Conservation (phyloP, 2,888 invertebrate genomes). For the Enchytraeus crypticus region DNA sequence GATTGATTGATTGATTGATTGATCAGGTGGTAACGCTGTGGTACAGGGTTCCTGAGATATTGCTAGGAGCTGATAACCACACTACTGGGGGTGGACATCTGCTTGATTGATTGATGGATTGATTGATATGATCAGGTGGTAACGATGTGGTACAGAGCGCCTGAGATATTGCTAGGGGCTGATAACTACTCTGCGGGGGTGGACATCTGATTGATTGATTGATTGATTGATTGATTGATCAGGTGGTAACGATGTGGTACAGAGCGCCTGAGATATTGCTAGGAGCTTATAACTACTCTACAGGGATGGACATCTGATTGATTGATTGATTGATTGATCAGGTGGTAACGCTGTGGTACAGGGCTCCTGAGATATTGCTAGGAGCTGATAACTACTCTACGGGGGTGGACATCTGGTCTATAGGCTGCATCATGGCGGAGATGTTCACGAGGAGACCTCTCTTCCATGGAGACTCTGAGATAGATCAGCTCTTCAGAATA, state of each 20-base stretch:
- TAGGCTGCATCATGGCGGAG: constrained; percentile 95
- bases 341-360: constrained; percentile 93
- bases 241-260: constrained; percentile 93
- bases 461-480: constrained; percentile 97
- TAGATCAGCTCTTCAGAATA: constrained; percentile 93
- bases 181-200: constrained; percentile 52
- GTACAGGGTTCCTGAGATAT: no score
- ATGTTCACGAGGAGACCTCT: constrained; percentile 78
- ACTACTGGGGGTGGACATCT: no score
- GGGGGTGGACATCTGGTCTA: constrained; percentile 82
- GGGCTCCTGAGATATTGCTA: constrained; percentile 53
- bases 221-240: no score
- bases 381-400: constrained; percentile 46
- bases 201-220: constrained; percentile 93
- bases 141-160: constrained; percentile 80
- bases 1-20: constrained; percentile 95
- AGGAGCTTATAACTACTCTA: constrained; percentile 46
- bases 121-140: constrained; percentile 70
- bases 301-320: constrained; percentile 81
- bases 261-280: constrained; percentile 53
- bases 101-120: no score
- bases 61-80: no score
- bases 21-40: constrained; percentile 86
- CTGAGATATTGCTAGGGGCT: constrained; percentile 48
- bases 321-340: constrained; percentile 71